Evolutionary conservation across 2,888 invertebrate genomes (phyloP), one percentile per base, ranked within the genome.

Genomic region (Tachina fera): DNA sequence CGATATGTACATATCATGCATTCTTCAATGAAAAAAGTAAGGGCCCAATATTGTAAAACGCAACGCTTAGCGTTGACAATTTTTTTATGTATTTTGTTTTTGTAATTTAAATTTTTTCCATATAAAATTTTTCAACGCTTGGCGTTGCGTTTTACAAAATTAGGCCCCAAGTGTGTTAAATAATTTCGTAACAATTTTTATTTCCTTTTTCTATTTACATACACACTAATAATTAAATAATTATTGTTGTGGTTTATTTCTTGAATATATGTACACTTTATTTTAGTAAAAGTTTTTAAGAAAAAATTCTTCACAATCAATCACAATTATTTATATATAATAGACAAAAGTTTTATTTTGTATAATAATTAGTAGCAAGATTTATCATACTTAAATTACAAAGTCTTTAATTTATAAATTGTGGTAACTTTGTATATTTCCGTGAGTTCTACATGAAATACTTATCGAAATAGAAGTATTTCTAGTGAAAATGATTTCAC

Each of bases 291-390:
- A 76, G 68, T 63, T 51, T 80, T 76, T 61, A 61, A 60, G 13
- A 74, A 81, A 84, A 84, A 80, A 70, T 13, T 68, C 22, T 67
- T 65, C 53, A 63, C 70, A 19, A 39, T 43, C 47, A 75, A 84
- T 85, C 85, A 82, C 85, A 85, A 82, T n/a, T n/a, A n/a, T 2
- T 81, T 75, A 85, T 51, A 70, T 85, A 70, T 85, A 85, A 82
- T 85, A 78, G 81, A 85, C 85, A 61, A 68, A 71, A 72, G 68
- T 51, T 81, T 56, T 67, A 9, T 31, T 19, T 63, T 61, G 71
- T 71, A 80, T 63, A 70, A n/a, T 39, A 31, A 56, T 11, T 79
- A 71, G 58, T 74, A 65, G 49, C 58, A 71, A 45, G 22, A 75
- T 16, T 56, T 71, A 63, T 43, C 0, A 16, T 41, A 58, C 14